These are phyloP conservation scores for Thermophis baileyi DNA, from an alignment of 2,113 vertebrate genomes.

Conservation along the genomic window DNA sequence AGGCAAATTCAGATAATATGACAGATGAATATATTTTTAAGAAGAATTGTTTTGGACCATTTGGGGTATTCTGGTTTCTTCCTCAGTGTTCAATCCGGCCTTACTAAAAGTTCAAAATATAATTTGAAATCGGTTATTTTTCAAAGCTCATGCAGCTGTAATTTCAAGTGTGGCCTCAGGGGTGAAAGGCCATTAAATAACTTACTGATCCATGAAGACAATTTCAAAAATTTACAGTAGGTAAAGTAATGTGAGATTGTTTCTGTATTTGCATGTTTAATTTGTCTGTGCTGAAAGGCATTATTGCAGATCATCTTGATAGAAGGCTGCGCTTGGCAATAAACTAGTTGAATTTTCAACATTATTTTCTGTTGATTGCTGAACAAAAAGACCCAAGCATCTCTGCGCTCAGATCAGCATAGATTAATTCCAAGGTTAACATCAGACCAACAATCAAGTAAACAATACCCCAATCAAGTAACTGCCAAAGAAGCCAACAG, in stretches of 20 bases:
- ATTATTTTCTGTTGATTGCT: not conserved
- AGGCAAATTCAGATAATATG: not conserved
- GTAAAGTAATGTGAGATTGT: slow-evolving; percentile 49
- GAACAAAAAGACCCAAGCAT: not conserved
- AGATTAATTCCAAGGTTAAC: not conserved
- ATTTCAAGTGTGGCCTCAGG: slow-evolving; percentile 55
- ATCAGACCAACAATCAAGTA: not conserved
- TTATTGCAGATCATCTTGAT: slow-evolving; percentile 51
- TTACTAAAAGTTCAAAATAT: slow-evolving; percentile 54
- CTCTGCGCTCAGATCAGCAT: not conserved
- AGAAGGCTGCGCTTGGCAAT: slow-evolving; percentile 13
- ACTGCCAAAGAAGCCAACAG: not conserved
- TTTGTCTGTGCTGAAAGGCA: slow-evolving; percentile 42
- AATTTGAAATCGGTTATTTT: slow-evolving; percentile 55
- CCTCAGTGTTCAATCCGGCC: slow-evolving; percentile 26
- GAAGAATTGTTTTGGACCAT: slow-evolving; percentile 18
- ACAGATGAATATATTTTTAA: not conserved
- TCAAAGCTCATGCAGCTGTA: slow-evolving; percentile 54
- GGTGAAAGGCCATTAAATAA: slow-evolving; percentile 61
- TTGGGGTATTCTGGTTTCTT: slow-evolving; percentile 23
- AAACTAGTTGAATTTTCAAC: slow-evolving; percentile 7
- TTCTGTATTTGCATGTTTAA: slow-evolving; percentile 58
- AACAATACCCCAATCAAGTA: not conserved
- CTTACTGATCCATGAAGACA: slow-evolving; percentile 58
- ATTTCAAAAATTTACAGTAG: slow-evolving; percentile 54